These are phyloP conservation scores for Meteorus cinctellus DNA, from an alignment of 2,888 invertebrate genomes.

Conservation along the genomic window DNA sequence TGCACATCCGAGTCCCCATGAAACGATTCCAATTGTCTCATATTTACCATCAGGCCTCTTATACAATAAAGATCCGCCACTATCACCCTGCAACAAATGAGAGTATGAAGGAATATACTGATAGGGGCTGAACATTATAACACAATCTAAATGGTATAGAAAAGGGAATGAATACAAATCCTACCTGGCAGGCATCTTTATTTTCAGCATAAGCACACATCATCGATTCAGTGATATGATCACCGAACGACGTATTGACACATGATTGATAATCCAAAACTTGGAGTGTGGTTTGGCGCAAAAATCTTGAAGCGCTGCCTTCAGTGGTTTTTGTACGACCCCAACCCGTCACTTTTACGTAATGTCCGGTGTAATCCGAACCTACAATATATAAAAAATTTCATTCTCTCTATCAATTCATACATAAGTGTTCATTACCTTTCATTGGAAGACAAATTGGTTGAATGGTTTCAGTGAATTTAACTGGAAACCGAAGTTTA, in stretches of 20 bases:
- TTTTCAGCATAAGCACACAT: slow-evolving; percentile 79
- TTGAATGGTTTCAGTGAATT: slow-evolving; percentile 72
- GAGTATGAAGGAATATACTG: background rate
- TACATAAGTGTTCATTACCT: slow-evolving; percentile 62
- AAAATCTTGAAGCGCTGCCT: slow-evolving; percentile 72
- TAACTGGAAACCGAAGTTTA: slow-evolving; percentile 72
- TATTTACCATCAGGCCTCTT: slow-evolving; percentile 76
- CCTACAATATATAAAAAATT: slow-evolving; percentile 60
- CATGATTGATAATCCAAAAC: slow-evolving; percentile 74
- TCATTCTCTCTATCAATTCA: background rate
- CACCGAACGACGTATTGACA: slow-evolving; percentile 61
- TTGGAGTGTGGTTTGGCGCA: slow-evolving; percentile 74
- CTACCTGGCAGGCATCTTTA: slow-evolving; percentile 80
- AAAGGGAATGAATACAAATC: background rate
- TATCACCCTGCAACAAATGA: slow-evolving; percentile 76
- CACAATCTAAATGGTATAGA: background rate
- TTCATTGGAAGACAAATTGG: slow-evolving; percentile 76
- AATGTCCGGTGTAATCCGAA: slow-evolving; percentile 72
- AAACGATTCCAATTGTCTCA: slow-evolving; percentile 78
- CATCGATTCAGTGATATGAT: slow-evolving; percentile 75
- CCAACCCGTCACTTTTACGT: slow-evolving; percentile 77
- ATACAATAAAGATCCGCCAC: slow-evolving; percentile 79
- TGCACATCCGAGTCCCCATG: slow-evolving; percentile 81
- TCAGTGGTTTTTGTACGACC: slow-evolving; percentile 69
- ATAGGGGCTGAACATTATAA: background rate